Conservation (phyloP, 2,797 vertebrate species). For the Mus caroli region DNA sequence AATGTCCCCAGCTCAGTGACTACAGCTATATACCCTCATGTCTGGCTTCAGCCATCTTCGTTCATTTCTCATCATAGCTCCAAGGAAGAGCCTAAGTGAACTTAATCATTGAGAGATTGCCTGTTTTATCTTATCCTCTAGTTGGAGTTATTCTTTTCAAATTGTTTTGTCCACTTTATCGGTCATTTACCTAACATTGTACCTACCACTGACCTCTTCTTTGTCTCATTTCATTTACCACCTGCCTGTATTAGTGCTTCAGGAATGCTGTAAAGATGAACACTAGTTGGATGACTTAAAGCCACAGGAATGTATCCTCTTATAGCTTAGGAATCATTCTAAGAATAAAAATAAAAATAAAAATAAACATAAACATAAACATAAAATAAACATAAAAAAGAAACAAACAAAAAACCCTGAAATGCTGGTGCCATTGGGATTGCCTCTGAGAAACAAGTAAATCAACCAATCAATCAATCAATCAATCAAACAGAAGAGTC, state of each 20-base stretch:
- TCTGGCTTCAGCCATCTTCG: background rate
- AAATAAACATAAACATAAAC: too few species aligned
- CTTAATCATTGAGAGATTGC: background rate
- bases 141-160: background rate
- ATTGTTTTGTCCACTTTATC: background rate
- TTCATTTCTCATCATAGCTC: background rate
- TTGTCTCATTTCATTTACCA: background rate
- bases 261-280: background rate
- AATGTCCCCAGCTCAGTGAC: background rate
- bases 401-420: background rate
- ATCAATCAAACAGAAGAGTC: background rate
- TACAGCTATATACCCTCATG: background rate
- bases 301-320: background rate
- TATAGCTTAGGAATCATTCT: background rate
- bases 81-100: background rate
- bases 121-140: background rate
- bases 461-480: background rate
- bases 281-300: background rate
- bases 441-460: background rate
- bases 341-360: too few species aligned
- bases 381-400: background rate
- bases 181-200: too few species aligned
- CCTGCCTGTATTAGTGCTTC: background rate
- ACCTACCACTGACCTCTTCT: background rate
- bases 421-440: background rate